Evolutionary conservation across 2,797 vertebrate genomes (phyloP).

Genomic region (Galagoides demidoff): DNA sequence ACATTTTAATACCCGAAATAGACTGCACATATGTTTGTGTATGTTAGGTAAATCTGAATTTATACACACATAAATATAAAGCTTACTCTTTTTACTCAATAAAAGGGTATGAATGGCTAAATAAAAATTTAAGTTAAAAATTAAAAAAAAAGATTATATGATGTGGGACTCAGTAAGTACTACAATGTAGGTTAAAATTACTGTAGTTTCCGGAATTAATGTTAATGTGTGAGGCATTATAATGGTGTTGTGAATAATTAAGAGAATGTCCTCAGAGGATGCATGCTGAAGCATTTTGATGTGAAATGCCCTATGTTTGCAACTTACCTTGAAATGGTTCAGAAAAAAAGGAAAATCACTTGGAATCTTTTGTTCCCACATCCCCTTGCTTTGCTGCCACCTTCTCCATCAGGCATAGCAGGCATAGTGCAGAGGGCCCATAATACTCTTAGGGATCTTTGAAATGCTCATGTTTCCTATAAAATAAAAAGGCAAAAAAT

Average conservation of each 20-base stretch:
- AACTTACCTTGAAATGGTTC: neutral
- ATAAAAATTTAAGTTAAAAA: no score
- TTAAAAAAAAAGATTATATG: neutral
- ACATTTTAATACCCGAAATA: no score
- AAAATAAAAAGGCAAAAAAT: slow-evolving; percentile 29
- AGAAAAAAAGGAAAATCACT: neutral
- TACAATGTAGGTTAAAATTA: neutral
- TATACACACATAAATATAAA: no score
- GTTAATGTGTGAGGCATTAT: neutral
- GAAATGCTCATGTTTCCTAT: neutral
- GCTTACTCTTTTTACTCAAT: no score
- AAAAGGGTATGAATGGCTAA: no score
- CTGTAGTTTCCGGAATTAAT: neutral
- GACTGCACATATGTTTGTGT: no score
- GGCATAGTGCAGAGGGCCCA: neutral
- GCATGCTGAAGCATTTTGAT: neutral
- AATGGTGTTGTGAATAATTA: neutral
- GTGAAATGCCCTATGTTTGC: neutral
- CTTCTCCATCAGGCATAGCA: neutral
- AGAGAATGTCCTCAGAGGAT: neutral
- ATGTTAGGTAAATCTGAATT: no score
- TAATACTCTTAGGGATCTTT: neutral
- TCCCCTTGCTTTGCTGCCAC: neutral
- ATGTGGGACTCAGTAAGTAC: neutral
- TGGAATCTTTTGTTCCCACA: neutral